Base-by-base conservation (phyloP, 1,140 invertebrate genomes). In the Bradysia coprophila region DNA sequence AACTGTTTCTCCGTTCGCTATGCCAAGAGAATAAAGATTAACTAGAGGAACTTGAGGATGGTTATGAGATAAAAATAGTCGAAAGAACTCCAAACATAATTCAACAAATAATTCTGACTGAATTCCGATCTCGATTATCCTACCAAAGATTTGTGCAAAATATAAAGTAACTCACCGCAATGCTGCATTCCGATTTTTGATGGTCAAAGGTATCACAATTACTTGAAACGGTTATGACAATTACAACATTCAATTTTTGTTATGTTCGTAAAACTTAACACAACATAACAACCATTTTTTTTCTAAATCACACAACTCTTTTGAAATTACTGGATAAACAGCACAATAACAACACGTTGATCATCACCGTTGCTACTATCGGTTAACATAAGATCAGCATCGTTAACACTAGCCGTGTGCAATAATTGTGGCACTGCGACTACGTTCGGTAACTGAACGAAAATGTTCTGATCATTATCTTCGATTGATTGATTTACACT, bases 321-420 rank as follows among this genome's bases (percentile, higher is more conserved):
- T 8, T 8, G 13, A 28, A 28, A 24, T 3, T 18, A 19, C 16
- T 37, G 34, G 3, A 41, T 31, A 4, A 21, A 21, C 11, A 24
- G 4, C 15, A 41, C 18, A 11, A 24, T 41, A 11, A 39, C n/a
- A 15, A 10, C 23, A 13, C 23, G 20, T 20, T 21, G 38, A 20
- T 39, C 38, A 11, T 41, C 13, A 28, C n/a, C n/a, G n/a, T 41
- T 28, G 20, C 24, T 24, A 8, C 23, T 24, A 28, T 28, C 13
- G 24, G 24, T 28, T 13, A 28, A 28, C 23, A 41, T 23, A 10
- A 41, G 24, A 24, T 24, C 39, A 19, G 24, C 39, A 41, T 39
- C 38, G 13, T 39, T 39, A 21, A 39, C 38, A 39, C 24, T 22
- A 10, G 20, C 22, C 3, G 10, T 16, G 11, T 39, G 21, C 10